These are phyloP conservation scores for Microcebus jonahi DNA, from an alignment of 2,113 vertebrate species.

Conservation along the genomic window DNA sequence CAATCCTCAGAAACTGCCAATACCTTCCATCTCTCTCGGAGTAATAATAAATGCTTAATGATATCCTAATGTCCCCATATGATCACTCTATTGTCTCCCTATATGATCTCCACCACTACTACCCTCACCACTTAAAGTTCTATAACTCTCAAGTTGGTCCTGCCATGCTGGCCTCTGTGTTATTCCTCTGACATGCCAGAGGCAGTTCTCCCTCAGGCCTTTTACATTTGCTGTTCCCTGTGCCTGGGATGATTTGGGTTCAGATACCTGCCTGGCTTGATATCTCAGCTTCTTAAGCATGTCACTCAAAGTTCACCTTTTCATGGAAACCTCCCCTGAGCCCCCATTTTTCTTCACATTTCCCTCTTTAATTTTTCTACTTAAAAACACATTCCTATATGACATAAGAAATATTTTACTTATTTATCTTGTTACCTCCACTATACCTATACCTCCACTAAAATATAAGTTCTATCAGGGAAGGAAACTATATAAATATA, in stretches of 20 bases:
- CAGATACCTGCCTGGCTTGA: not conserved
- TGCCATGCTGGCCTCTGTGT: not conserved
- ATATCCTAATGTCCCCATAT: not conserved
- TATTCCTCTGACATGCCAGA: not conserved
- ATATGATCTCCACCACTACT: not conserved
- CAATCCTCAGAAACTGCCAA: not conserved
- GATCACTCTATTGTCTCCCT: not conserved
- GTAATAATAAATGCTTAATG: not conserved
- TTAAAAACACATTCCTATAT: not conserved
- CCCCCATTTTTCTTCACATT: not conserved
- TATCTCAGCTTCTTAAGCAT: not conserved
- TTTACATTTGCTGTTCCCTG: not conserved
- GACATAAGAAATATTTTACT: not conserved
- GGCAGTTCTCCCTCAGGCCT: not conserved
- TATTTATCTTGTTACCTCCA: not conserved
- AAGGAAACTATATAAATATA: not conserved
- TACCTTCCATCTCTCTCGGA: not conserved
- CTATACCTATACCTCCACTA: not conserved
- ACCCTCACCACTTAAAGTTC: not conserved
- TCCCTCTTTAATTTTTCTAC: not conserved
- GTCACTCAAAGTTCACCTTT: not conserved
- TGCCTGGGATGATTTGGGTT: not conserved
- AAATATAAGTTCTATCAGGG: not conserved
- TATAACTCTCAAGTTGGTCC: not conserved
- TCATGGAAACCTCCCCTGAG: not conserved